These are phyloP conservation scores for Sepiola atlantica DNA, from an alignment of 2,888 invertebrate genomes.

Conservation along the genomic window DNA sequence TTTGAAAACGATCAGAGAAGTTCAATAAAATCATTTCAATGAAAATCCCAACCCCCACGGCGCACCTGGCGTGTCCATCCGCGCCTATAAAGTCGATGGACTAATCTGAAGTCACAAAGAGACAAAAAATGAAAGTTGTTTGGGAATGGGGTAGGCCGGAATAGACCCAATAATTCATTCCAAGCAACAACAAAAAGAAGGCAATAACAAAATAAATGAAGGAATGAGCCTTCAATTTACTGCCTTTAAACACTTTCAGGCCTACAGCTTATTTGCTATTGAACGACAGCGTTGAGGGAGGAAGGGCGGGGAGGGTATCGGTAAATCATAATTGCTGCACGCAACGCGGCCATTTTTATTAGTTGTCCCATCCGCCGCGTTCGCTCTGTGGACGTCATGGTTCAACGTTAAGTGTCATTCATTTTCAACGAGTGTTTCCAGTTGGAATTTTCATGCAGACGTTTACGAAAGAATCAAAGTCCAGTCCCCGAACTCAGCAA, in stretches of 20 bases:
- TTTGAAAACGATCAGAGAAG: not conserved
- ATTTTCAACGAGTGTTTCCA: not conserved
- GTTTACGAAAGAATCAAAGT: not conserved
- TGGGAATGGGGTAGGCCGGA: not conserved
- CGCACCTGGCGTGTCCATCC: not conserved
- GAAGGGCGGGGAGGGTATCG: not conserved
- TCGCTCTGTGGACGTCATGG: not conserved
- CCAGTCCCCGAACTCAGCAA: not conserved
- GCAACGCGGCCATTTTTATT: not conserved
- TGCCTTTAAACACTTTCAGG: not conserved
- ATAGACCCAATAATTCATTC: not conserved
- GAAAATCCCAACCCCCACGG: not conserved
- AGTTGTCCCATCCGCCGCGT: not conserved
- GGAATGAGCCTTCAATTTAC: not conserved
- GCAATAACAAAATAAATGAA: not conserved
- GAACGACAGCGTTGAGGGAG: not conserved
- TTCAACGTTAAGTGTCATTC: not conserved
- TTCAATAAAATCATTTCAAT: constrained; percentile 11
- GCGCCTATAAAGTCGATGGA: not conserved
- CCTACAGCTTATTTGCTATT: not conserved
- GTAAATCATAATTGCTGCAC: constrained; percentile 32
- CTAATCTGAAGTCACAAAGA: not conserved
- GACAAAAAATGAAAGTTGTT: not conserved
- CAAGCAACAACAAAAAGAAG: not conserved
- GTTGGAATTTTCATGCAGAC: not conserved